Evolutionary conservation across 2,113 vertebrate species (phyloP).

Genomic region (Bettongia penicillata): DNA sequence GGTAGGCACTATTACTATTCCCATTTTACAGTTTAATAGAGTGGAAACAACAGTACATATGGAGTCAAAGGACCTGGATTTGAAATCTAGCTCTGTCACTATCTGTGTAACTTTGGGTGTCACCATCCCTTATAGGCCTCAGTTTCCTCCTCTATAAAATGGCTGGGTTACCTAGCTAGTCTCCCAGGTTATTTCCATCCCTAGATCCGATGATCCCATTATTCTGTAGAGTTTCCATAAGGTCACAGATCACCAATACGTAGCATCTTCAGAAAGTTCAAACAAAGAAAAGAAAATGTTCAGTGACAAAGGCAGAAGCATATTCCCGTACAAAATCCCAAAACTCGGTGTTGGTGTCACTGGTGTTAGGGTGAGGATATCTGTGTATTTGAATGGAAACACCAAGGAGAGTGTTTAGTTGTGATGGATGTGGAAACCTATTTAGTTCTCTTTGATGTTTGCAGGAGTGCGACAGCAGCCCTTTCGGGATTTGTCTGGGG

Average conservation of each 20-base stretch:
- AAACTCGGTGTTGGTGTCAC: neutral
- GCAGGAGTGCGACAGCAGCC: neutral
- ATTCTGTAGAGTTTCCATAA: neutral
- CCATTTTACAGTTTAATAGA: neutral
- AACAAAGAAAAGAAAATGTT: neutral
- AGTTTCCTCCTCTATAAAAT: neutral
- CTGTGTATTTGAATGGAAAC: neutral
- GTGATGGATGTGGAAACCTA: neutral
- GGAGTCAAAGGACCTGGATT: neutral
- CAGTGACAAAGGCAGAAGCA: neutral
- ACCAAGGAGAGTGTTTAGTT: rapidly evolving
- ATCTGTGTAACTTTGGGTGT: neutral
- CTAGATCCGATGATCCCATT: no score
- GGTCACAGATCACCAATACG: neutral
- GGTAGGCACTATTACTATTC: no score
- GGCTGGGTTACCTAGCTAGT: no score
- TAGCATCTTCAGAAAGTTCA: neutral
- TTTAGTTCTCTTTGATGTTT: neutral
- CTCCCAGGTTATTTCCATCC: no score
- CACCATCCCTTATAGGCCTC: neutral
- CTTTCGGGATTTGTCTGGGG: neutral
- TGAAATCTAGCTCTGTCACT: neutral
- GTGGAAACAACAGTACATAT: neutral
- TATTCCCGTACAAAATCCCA: no score
- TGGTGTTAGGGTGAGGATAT: neutral